These are phyloP conservation scores for Hetaerina titia DNA, from an alignment of 2,888 invertebrate species.

Conservation along the genomic window DNA sequence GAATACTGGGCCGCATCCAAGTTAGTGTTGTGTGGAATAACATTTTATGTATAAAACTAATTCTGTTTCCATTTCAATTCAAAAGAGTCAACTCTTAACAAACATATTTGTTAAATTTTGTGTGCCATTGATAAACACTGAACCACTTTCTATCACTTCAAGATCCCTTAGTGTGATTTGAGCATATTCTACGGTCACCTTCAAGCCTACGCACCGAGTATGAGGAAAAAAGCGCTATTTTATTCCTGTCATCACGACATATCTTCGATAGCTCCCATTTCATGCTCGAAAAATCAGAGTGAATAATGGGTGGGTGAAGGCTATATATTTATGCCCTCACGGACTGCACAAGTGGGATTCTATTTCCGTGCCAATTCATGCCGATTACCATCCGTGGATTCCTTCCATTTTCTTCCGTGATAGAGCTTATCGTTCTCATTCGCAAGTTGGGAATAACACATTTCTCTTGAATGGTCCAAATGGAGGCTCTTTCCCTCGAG, in stretches of 20 bases:
- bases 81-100: too few species aligned
- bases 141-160: too few species aligned
- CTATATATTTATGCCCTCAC: background rate
- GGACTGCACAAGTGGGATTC: background rate
- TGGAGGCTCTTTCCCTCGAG: background rate
- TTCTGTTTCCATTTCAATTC: too few species aligned
- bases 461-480: background rate
- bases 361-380: constrained; percentile 11
- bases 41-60: too few species aligned
- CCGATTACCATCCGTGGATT: background rate
- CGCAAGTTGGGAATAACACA: background rate
- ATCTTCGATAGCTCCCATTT: background rate
- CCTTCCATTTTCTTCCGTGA: background rate
- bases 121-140: too few species aligned
- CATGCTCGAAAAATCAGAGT: background rate
- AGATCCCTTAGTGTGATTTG: too few species aligned
- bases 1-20: too few species aligned
- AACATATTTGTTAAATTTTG: too few species aligned
- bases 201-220: background rate
- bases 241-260: background rate
- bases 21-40: too few species aligned
- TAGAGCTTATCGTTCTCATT: background rate
- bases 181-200: background rate
- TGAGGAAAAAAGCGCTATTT: background rate
- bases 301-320: background rate